Base-by-base conservation (phyloP, 2,113 vertebrate genomes). In the Vicugna pacos region DNA sequence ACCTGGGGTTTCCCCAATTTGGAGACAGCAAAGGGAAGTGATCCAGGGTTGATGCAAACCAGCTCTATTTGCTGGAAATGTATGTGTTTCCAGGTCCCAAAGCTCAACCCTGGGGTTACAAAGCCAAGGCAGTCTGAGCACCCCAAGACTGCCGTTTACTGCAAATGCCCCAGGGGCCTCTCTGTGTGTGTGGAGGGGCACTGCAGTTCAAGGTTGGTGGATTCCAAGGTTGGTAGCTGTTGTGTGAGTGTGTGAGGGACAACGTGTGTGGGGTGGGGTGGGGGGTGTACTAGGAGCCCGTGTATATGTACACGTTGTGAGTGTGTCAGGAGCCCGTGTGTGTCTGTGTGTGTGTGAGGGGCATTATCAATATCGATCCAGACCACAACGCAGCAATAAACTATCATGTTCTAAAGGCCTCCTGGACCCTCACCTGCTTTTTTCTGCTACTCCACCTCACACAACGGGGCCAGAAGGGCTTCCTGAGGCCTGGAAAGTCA, bases 201-300 rank as follows among this genome's bases (percentile, higher is more conserved):
- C 30, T 26, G 38, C 1, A 0, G 82, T 7, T 77, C 54, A 10
- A 0, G 0, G n/a, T 8, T 2, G 58, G 28, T 2, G 12, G 56
- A 5, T 7, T 70, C 52, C 32, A 42, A 42, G 7, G 30, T 3
- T 38, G 6, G 9, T 24, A 77, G 52, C 28, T 8, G 8, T 35
- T 52, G 30, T 48, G n/a, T 30, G 46, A 15, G 30, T 30, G 32
- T 8, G 32, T 65, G 30, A 50, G 28, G 52, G 52, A 52, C 12
- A 14, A 1, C 52, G 15, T 52, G 52, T 52, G 8, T 8, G 26
- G 19, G 30, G 62, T 22, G 24, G 5, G 12, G 15, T 6, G 14
- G 22, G 16, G 35, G 77, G 32, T 62, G 32, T 10, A 7, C 52
- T 8, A 67, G 46, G 52, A 86, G 46, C 50, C 17, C 32, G 3